Conservation (phyloP, 2,888 invertebrate species). For the Siphonodentalium dalli region DNA sequence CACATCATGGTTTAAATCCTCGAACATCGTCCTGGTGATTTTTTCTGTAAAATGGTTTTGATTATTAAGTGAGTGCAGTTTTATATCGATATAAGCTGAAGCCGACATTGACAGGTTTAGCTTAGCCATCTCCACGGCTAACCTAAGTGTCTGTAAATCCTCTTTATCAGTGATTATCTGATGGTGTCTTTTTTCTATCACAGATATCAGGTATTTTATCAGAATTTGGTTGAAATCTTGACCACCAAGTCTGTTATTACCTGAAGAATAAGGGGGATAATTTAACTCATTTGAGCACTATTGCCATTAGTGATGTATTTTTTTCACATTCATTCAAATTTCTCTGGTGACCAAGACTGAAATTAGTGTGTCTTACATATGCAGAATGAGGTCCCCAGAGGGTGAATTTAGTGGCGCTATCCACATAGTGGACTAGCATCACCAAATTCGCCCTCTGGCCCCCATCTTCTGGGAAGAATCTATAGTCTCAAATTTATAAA, state of each 20-base stretch:
- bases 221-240: constrained; percentile 68
- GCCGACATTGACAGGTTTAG: constrained; percentile 57
- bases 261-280: constrained; percentile 31
- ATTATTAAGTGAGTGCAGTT: constrained; percentile 55
- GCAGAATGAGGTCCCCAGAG: too few species aligned
- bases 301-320: too few species aligned
- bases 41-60: constrained; percentile 41
- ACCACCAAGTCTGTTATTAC: constrained; percentile 68
- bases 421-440: too few species aligned
- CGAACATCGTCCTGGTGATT: constrained; percentile 65
- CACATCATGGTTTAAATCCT: constrained; percentile 65
- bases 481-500: too few species aligned
- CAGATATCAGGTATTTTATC: constrained; percentile 52
- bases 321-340: neutral
- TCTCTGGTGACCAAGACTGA: neutral
- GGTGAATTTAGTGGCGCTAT: too few species aligned
- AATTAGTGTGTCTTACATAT: too few species aligned
- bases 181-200: constrained; percentile 51
- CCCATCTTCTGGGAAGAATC: too few species aligned
- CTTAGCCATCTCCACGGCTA: constrained; percentile 65
- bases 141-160: constrained; percentile 64
- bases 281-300: neutral
- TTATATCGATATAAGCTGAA: constrained; percentile 48
- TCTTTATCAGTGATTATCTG: constrained; percentile 60
- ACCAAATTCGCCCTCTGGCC: too few species aligned